phyloP scores from a whole-genome alignment of 2,113 vertebrate species.

The Ornithorhynchus anatinus region DNA sequence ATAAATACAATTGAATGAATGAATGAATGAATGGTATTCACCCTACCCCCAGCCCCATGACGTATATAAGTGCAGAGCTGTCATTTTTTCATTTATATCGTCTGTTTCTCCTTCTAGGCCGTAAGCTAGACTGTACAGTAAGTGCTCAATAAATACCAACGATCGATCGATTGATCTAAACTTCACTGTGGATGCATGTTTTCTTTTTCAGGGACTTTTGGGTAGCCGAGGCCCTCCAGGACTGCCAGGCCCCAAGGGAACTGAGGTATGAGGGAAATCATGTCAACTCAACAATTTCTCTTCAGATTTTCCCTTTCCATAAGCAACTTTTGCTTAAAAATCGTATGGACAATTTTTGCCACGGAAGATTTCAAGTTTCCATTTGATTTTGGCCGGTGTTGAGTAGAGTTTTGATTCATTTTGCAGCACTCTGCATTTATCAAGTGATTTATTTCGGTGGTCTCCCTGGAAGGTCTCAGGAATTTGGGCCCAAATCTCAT shows the following conservation, averaged over 20 bases:
- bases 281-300: background rate
- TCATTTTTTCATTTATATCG: no score
- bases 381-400: slow-evolving; percentile 8
- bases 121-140: no score
- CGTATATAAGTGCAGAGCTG: no score
- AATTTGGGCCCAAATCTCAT: background rate
- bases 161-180: background rate
- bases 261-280: slow-evolving; percentile 77
- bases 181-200: slow-evolving; percentile 25
- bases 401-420: background rate
- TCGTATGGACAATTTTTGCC: background rate
- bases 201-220: slow-evolving; percentile 81
- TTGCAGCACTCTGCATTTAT: background rate
- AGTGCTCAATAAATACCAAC: background rate
- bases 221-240: slow-evolving; percentile 86
- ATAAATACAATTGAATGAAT: no score
- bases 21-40: no score
- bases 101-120: background rate
- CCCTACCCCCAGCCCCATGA: no score
- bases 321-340: background rate
- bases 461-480: slow-evolving; percentile 3
- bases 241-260: slow-evolving; percentile 87
- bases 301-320: background rate
- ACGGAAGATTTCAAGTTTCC: slow-evolving; percentile 5
- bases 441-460: slow-evolving; percentile 30